These are phyloP conservation scores for Neolamprologus multifasciatus DNA, from an alignment of 2,797 vertebrate species.

Conservation along the genomic window DNA sequence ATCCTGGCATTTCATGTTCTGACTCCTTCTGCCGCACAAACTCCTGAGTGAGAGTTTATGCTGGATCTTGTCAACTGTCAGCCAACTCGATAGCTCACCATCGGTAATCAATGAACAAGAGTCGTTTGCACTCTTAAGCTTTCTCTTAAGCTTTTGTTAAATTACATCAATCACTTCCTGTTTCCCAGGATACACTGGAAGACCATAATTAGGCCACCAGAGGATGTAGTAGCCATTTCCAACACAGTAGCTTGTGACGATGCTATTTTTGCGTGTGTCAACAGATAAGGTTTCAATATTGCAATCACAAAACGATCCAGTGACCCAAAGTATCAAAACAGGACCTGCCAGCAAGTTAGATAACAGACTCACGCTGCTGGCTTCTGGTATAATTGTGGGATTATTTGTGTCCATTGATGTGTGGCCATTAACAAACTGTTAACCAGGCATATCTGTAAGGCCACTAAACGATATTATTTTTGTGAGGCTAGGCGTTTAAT, in stretches of 20 bases:
- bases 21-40: background rate
- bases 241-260: background rate
- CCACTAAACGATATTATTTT: background rate
- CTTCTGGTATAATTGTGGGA: background rate
- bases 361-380: background rate
- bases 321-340: background rate
- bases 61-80: background rate
- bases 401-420: background rate
- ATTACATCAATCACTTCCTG: background rate
- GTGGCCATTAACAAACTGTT: too few species aligned
- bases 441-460: background rate
- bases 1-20: background rate
- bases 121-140: background rate
- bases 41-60: background rate
- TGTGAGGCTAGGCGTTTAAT: background rate
- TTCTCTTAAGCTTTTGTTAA: background rate
- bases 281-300: background rate
- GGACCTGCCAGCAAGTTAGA: background rate
- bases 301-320: background rate
- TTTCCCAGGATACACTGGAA: background rate
- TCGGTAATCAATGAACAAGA: background rate
- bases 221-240: background rate
- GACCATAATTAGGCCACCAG: background rate
- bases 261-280: rapidly evolving
- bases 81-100: background rate